These are phyloP conservation scores for Drosophila malerkotliana DNA, from an alignment of 1,140 invertebrate genomes.

Conservation along the genomic window DNA sequence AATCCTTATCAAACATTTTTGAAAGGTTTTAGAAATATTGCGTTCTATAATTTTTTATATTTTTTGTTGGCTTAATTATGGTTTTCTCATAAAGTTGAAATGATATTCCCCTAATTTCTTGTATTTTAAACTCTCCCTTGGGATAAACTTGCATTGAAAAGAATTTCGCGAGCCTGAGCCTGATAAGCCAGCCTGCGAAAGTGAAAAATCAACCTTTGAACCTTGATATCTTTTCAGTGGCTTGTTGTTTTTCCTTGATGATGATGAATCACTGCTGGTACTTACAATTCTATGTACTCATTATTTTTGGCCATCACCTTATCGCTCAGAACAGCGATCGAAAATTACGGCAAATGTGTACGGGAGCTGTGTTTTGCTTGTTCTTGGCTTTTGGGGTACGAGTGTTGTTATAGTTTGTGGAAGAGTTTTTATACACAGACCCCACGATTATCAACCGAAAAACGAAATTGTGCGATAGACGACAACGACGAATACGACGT, in stretches of 20 bases:
- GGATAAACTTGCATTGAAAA: too few relatives aligned
- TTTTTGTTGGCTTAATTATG: too few relatives aligned
- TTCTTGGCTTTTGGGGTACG: not conserved
- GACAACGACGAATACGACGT: constrained; percentile 1
- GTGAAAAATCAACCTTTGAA: constrained; percentile 11
- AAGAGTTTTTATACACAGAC: constrained; percentile 28
- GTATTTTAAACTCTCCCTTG: too few relatives aligned
- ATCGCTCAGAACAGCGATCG: constrained; percentile 36
- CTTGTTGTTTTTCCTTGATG: constrained; percentile 3
- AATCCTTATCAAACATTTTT: too few relatives aligned
- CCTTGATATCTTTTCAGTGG: constrained; percentile 15
- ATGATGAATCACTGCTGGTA: constrained; percentile 32
- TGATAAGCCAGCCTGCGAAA: constrained; percentile 22
- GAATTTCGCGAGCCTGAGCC: not conserved
- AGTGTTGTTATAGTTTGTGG: constrained; percentile 1
- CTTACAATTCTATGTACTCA: constrained; percentile 64
- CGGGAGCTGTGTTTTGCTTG: constrained; percentile 16
- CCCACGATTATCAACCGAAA: constrained; percentile 33
- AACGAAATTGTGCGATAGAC: constrained; percentile 33
- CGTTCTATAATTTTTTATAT: too few relatives aligned
- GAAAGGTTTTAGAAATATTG: too few relatives aligned
- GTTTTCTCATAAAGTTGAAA: too few relatives aligned
- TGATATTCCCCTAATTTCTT: too few relatives aligned
- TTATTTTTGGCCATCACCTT: constrained; percentile 62
- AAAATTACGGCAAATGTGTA: constrained; percentile 17